Base-by-base conservation (phyloP, 2,888 invertebrate species). In the Xestia xanthographa region DNA sequence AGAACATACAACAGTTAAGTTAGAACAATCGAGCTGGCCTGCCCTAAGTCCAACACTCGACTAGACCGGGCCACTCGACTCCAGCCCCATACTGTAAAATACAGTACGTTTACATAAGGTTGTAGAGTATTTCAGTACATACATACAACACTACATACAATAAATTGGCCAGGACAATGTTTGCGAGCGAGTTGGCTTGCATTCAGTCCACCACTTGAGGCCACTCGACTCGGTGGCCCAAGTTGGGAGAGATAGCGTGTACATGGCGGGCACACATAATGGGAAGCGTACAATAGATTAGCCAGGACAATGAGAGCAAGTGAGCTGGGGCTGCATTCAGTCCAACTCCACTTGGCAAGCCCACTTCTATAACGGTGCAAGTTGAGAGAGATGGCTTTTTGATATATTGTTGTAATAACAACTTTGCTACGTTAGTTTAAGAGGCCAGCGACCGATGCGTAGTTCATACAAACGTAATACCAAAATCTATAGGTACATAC, bases 161-260 rank as follows among this genome's bases (percentile, higher is more conserved):
- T 75, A 78, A 75, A 81, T 79, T 79, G 68, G 58, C 77, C 34
- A 62, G 75, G 48, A 77, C 83, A 85, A 74, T 80, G 68, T 77
- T 60, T 71, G 76, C 26, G 67, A 76, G 75, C 60, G 26, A 71
- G 82, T 63, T 79, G 74, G 80, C 80, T 45, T 87, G 87, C 68
- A 80, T 85, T 79, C 86, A 79, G 58, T 60, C 68, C 65, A 56
- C 68, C 75, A 69, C 82, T 86, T 66, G 69, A 80, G 67, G 71
- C 77, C 78, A 85, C 86, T 86, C 67, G 76, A 72, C 43, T 72
- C 43, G 50, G 58, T 72, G 65, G 67, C 43, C 56, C 72, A 76
- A 81, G 75, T 75, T 75, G 41, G 6, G 41, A 11, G 67, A 63
- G 9, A 8, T 14, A 60, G 85, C 68, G 75, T 53, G 50, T 74